Base-by-base conservation (phyloP, 2,888 invertebrate genomes). In the Falcaria lacertinaria region DNA sequence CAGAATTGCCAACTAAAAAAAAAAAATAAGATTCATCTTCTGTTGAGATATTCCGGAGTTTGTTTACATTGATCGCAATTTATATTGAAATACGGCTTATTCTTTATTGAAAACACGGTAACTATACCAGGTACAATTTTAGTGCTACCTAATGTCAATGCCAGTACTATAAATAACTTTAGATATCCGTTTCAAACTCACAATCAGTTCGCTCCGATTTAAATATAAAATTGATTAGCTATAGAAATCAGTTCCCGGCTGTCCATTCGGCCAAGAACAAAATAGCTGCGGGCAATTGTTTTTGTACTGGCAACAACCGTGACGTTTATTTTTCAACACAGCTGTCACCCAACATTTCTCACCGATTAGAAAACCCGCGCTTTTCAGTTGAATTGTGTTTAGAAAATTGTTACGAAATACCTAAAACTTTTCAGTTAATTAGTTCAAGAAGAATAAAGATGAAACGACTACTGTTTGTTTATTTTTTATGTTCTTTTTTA, bases 261-360 rank as follows among this genome's bases (percentile, higher is more conserved):
- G 19, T 41, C 13, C 22, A 35, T 16, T 35, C 41, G 32, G 28
- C 34, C 25, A 36, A 33, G 25, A 16, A 35, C 41, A 39, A 41
- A 38, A 38, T 28, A 11, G 11, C 33, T 32, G 28, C 8, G 17
- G 13, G 22, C 42, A 28, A 48, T 52, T 52, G 49, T 50, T 47
- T 49, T 48, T 48, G 39, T 39, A 44, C 41, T 46, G 40, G 37
- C 44, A 46, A 39, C 48, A 38, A 40, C 44, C 36, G 47, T 37
- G 33, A 33, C 25, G 46, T 34, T 39, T 16, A 11, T 28, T 28
- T 11, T 28, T 28, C 11, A 11, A 1, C 7, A 28, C 28, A 11
- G 28, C 28, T 28, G 11, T 28, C 28, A 28, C 11, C 28, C 11
- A 28, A 11, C 11, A 28, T 11, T 11, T 28, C 11, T 28, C 15